A percentile compares a stretch with the other conserved stretches of the same genome.
Evolutionary conservation across 2,888 invertebrate genomes (phyloP).

Genomic region (Elgonia sp.): DNA sequence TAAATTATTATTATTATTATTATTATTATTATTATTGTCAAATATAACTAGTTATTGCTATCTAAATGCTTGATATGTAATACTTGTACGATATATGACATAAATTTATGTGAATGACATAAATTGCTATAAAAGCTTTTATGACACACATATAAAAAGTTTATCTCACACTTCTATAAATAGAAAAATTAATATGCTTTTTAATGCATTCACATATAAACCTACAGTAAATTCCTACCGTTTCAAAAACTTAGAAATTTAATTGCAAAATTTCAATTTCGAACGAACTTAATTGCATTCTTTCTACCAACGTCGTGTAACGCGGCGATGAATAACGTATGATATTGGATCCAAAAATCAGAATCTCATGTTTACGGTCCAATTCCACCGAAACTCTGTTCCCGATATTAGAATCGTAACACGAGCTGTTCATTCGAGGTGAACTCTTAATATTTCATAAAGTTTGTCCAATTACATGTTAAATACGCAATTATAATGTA

Average conservation of each 20-base stretch:
- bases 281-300: constrained; percentile 10
- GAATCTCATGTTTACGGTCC: constrained; percentile 56
- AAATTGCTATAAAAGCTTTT: no score
- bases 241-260: not conserved
- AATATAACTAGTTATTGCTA: no score
- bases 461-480: constrained; percentile 18
- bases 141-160: no score
- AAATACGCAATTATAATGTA: not conserved
- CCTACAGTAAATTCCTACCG: no score
- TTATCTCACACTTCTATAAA: no score
- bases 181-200: no score
- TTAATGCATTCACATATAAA: no score
- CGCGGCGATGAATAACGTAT: constrained; percentile 35
- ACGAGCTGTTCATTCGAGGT: constrained; percentile 27
- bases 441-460: constrained; percentile 28
- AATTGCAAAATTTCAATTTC: constrained; percentile 12
- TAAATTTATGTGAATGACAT: no score
- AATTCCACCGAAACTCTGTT: constrained; percentile 33
- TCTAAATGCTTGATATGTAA: no score
- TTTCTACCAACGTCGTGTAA: constrained; percentile 17
- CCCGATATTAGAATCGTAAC: constrained; percentile 23
- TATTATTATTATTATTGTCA: no score
- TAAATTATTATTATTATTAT: no score
- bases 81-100: no score
- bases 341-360: constrained; percentile 52